A percentile compares a stretch with the other conserved stretches of the same genome.
phyloP scores from a whole-genome alignment of 2,113 vertebrate species.

The Aldabrachelys gigantea region DNA sequence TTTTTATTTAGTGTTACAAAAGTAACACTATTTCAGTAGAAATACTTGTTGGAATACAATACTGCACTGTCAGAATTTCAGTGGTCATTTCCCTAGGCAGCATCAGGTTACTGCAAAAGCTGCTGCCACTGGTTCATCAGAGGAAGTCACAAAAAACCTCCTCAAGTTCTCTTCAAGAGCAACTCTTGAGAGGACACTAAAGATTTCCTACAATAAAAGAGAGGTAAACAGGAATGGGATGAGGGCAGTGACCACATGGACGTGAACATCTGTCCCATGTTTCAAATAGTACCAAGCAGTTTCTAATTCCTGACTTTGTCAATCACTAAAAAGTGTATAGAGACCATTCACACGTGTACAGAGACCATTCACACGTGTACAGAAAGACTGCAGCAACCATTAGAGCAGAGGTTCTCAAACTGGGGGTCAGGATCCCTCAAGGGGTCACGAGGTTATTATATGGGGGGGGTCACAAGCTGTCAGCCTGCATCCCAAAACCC shows the following conservation, averaged over 20 bases:
- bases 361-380: background rate
- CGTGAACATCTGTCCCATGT: background rate
- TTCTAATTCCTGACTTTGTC: background rate
- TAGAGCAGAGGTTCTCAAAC: no score
- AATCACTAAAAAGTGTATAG: background rate
- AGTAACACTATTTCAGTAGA: background rate
- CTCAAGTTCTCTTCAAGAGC: constrained; percentile 3
- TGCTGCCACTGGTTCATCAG: constrained; percentile 6
- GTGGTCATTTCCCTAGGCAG: background rate
- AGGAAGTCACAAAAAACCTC: constrained; percentile 9
- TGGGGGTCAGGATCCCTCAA: no score
- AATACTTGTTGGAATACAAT: background rate
- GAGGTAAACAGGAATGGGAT: background rate
- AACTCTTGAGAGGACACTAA: background rate
- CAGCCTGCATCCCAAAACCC: no score
- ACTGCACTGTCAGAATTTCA: background rate
- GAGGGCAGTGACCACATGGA: background rate
- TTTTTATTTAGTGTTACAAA: background rate
- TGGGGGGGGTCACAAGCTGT: no score
- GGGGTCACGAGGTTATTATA: no score
- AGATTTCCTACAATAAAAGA: background rate
- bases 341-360: background rate
- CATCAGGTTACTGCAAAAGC: background rate
- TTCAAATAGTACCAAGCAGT: background rate
- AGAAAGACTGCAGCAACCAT: background rate